Conservation (phyloP, 2,797 vertebrate genomes). For the Hemitrygon akajei region DNA sequence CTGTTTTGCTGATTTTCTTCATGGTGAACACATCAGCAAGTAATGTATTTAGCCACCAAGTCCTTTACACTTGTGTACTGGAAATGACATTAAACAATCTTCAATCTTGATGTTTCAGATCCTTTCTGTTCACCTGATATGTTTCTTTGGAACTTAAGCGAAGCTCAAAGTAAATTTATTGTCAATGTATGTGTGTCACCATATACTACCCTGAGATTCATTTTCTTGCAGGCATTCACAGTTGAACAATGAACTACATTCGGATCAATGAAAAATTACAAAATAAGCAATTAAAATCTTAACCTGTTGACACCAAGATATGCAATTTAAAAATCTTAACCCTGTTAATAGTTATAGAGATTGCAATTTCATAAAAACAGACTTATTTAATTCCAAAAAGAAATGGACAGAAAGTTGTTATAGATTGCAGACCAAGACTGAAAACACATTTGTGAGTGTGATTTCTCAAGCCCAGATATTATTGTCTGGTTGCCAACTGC, state of each 20-base stretch:
- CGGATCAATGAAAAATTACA: no score
- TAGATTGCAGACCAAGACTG: background rate
- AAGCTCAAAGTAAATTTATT: background rate
- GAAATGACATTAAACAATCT: no score
- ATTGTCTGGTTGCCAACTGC: background rate
- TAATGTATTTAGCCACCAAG: no score
- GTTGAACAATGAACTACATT: no score
- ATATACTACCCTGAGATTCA: no score
- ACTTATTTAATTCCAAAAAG: background rate
- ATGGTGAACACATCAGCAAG: no score
- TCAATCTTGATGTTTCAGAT: no score
- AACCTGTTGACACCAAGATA: no score
- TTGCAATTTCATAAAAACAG: background rate
- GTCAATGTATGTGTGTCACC: no score
- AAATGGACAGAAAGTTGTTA: background rate
- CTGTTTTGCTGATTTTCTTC: no score
- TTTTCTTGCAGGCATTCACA: no score
- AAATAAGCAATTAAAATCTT: background rate
- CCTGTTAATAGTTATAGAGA: background rate
- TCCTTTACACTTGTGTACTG: no score
- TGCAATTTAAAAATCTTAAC: background rate
- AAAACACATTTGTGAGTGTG: background rate
- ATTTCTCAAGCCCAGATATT: background rate
- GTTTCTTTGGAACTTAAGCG: background rate
- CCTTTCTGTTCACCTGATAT: background rate